Conservation (phyloP, 2,888 invertebrate genomes). For the Archips xylosteana region DNA sequence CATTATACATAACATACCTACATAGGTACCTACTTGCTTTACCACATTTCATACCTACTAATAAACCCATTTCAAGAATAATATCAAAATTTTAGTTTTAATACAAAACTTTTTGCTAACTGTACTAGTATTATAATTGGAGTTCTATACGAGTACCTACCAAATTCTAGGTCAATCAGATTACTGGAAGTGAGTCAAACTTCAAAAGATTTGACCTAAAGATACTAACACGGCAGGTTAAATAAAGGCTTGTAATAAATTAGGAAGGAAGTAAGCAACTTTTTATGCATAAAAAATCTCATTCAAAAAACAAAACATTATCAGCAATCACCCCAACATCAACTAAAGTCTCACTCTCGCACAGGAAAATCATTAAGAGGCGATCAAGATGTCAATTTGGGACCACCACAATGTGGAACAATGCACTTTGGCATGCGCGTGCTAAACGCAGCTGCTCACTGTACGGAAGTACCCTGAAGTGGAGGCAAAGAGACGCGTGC, state of each 20-base stretch:
- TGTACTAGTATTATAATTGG: not conserved
- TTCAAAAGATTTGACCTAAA: no score
- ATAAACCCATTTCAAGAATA: no score
- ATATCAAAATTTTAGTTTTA: no score
- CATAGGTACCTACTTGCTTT: no score
- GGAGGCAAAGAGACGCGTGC: conserved; percentile 71
- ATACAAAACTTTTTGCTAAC: no score
- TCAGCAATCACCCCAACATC: conserved; percentile 12
- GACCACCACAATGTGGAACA: conserved; percentile 70
- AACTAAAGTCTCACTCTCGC: conserved; percentile 27
- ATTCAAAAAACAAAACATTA: conserved; percentile 14
- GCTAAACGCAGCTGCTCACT: conserved; percentile 68
- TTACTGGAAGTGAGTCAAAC: no score
- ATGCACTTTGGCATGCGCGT: conserved; percentile 73
- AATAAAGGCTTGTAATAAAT: no score
- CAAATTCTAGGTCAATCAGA: no score
- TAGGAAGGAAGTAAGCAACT: not conserved
- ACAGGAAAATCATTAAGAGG: conserved; percentile 72
- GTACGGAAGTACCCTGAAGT: conserved; percentile 62
- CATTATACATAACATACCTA: no score
- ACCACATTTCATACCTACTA: no score
- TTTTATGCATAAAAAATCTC: not conserved
- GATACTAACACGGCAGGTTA: no score
- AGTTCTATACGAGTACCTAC: no score
- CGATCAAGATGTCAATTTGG: conserved; percentile 70